Evolutionary conservation across 1,140 invertebrate species (phyloP), one percentile per base, ranked within the genome.

Genomic region (Zaprionus taronus): DNA sequence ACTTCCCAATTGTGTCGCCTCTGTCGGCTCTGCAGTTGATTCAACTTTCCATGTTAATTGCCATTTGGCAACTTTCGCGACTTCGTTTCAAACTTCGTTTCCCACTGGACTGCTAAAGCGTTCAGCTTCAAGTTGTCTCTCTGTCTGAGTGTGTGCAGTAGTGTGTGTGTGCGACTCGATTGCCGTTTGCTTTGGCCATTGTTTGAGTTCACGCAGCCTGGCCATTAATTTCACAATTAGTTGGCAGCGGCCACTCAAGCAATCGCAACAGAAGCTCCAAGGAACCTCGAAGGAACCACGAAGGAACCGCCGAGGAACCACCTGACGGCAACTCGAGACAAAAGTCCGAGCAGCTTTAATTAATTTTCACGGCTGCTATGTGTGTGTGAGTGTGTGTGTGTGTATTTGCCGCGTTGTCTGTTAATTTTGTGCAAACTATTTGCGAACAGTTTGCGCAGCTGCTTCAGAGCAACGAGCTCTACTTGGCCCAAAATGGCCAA

Each of bases 141-240:
- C 17, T 20, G 17, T 57, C 28, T 22, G 14, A 24, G n/a, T 47
- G 20, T 20, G 20, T 20, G 20, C 20, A 20, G 20, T 1, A 20
- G 20, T 20, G 11, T 28, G n/a, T 66, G 63, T 36, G 38, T 58
- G 24, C 36, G 56, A 72, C 76, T 85, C 82, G 83, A 87, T 87
- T 83, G 84, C 77, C 75, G 64, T 80, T 86, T 75, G 80, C 72
- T 76, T 81, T 81, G 71, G 81, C 78, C 81, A 89, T 87, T 87
- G 84, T 87, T 87, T 90, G 75, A 89, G 78, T 89, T 87, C 72
- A 81, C 78, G 66, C 75, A 79, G 85, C 80, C 66, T 87, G 72
- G 80, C 83, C 85, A 87, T 87, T 87, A 87, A 84, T 89, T 87
- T 89, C 72, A 83, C 84, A 87, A 89, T 87, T 87, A 87, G 73